Conservation (phyloP, 2,113 vertebrate species). For the Neogobius melanostomus region DNA sequence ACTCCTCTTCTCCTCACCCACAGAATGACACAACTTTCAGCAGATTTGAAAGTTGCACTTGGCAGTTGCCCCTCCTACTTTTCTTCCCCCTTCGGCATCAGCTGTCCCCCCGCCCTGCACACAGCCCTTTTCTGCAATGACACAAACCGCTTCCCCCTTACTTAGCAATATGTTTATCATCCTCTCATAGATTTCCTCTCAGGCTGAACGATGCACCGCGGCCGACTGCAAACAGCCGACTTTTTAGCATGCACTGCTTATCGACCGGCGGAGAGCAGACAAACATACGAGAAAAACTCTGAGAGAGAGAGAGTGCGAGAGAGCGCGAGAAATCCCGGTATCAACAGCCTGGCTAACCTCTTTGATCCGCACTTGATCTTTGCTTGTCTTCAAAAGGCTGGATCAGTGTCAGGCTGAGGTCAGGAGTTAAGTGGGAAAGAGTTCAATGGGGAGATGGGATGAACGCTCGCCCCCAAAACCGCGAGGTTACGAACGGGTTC, state of each 20-base stretch:
- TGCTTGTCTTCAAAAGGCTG: slow-evolving; percentile 60
- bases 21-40: too few species aligned
- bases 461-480: slow-evolving; percentile 32
- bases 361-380: slow-evolving; percentile 56
- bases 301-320: neutral
- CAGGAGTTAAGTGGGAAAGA: slow-evolving; percentile 46
- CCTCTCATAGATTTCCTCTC: slow-evolving; percentile 49
- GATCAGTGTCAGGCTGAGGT: slow-evolving; percentile 59
- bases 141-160: slow-evolving; percentile 39
- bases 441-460: slow-evolving; percentile 30
- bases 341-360: slow-evolving; percentile 35
- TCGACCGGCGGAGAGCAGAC: slow-evolving; percentile 24
- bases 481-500: slow-evolving; percentile 45
- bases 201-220: slow-evolving; percentile 34
- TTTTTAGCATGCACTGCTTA: slow-evolving; percentile 36
- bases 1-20: too few species aligned
- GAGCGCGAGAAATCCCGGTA: slow-evolving; percentile 5
- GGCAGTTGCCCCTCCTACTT: too few species aligned
- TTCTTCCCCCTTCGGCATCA: slow-evolving; percentile 1
- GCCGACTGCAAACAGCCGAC: slow-evolving; percentile 33
- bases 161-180: slow-evolving; percentile 54
- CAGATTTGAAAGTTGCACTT: too few species aligned
- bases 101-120: slow-evolving; percentile 27
- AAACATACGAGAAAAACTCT: slow-evolving; percentile 14
- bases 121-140: slow-evolving; percentile 19